phyloP scores from a whole-genome alignment of 2,113 vertebrate genomes.

The Eptesicus fuscus region DNA sequence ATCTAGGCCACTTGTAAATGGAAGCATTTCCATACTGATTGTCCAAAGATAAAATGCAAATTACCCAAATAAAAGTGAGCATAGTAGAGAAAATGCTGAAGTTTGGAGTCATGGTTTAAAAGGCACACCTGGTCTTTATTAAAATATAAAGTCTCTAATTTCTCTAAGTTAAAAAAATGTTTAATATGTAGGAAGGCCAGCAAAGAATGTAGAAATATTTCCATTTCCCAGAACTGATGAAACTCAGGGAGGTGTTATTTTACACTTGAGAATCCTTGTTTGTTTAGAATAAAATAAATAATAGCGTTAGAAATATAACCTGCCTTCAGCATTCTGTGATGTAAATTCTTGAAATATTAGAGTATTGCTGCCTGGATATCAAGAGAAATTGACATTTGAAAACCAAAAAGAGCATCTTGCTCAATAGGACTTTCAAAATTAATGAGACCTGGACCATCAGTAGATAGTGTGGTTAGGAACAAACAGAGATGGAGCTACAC shows the following conservation, averaged over 20 bases:
- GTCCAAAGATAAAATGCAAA: slow-evolving; percentile 56
- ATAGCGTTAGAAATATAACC: background rate
- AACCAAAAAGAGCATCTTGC: background rate
- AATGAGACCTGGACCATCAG: background rate
- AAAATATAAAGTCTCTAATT: slow-evolving; percentile 32
- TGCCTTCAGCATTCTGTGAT: background rate
- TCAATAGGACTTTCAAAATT: background rate
- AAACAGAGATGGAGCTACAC: background rate
- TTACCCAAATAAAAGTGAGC: slow-evolving; percentile 42
- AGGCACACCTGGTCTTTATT: slow-evolving; percentile 45
- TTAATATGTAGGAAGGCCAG: background rate
- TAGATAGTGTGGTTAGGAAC: background rate
- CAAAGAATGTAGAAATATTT: background rate
- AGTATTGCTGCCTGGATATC: background rate
- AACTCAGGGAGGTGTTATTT: background rate
- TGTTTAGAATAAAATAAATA: background rate
- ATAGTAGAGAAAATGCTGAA: background rate
- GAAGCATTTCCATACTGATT: slow-evolving; percentile 43
- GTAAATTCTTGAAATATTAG: background rate
- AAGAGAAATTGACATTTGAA: slow-evolving; percentile 10
- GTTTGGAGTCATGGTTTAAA: background rate
- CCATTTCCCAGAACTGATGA: background rate
- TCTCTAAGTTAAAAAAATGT: background rate
- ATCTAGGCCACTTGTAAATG: slow-evolving; percentile 40
- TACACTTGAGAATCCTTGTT: background rate